A percentile compares a stretch with the other conserved stretches of the same genome.
phyloP scores from a whole-genome alignment of 2,113 vertebrate species.

The Aplodontia rufa region DNA sequence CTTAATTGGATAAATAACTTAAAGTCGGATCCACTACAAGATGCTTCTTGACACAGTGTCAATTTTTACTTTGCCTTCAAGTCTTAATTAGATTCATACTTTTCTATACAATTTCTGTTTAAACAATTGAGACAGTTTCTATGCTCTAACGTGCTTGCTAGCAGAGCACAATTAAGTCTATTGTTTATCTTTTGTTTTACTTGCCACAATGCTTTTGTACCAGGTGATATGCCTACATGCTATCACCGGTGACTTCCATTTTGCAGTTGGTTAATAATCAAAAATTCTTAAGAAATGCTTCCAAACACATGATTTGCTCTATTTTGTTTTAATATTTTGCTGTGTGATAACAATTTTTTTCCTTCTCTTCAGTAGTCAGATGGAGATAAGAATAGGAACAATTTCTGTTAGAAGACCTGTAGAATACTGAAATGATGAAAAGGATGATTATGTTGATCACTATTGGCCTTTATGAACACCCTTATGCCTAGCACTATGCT shows the following conservation, averaged over 20 bases:
- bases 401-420: not conserved
- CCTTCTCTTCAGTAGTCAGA: not conserved
- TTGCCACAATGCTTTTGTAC: not conserved
- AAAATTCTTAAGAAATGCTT: not conserved
- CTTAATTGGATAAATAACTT: constrained; percentile 71
- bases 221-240: not conserved
- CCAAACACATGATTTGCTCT: not conserved
- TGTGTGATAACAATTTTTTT: not conserved
- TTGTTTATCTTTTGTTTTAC: constrained; percentile 11
- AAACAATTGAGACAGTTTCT: constrained; percentile 40
- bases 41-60: constrained; percentile 55
- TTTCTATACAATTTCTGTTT: constrained; percentile 14
- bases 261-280: not conserved
- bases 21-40: constrained; percentile 35
- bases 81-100: constrained; percentile 58
- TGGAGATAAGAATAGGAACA: not conserved
- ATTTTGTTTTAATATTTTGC: not conserved
- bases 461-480: not conserved
- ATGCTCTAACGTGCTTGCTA: not conserved
- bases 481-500: not conserved
- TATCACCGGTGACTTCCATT: not conserved
- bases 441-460: too few relatives aligned
- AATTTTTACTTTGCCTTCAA: constrained; percentile 64
- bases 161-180: not conserved
- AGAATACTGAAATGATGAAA: not conserved